Conservation (phyloP, 2,113 vertebrate genomes). For the Electrona antarctica region DNA sequence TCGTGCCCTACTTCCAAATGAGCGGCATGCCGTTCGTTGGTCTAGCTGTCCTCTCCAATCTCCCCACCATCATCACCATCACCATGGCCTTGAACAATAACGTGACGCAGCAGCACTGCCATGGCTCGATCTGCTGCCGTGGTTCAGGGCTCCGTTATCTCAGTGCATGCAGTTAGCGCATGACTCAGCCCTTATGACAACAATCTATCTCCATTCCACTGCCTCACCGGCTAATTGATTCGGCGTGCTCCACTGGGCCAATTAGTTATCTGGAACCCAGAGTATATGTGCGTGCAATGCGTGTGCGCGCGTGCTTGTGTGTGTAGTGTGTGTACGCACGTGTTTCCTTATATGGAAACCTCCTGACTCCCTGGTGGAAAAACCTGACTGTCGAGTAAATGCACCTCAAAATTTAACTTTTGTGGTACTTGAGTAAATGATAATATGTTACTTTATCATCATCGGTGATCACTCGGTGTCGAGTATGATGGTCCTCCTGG, state of each 20-base stretch:
- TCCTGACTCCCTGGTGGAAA: too few species aligned
- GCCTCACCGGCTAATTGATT: constrained; percentile 54
- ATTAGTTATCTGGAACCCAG: constrained; percentile 33
- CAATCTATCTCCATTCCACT: constrained; percentile 37
- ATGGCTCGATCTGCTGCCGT: constrained; percentile 8
- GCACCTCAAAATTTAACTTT: too few species aligned
- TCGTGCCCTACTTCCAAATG: constrained; percentile 20
- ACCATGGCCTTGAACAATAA: not conserved
- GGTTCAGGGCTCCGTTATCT: constrained; percentile 47
- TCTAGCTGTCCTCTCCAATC: constrained; percentile 7
- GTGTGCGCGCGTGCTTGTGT: not conserved
- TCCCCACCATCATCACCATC: constrained; percentile 12
- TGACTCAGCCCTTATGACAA: constrained; percentile 53
- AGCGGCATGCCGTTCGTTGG: constrained; percentile 34
- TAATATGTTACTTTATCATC: too few species aligned
- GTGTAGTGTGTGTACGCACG: not conserved
- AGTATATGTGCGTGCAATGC: not conserved
- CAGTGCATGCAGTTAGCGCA: not conserved
- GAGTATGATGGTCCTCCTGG: too few species aligned
- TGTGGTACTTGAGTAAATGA: too few species aligned
- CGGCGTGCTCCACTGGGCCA: constrained; percentile 32
- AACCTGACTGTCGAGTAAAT: too few species aligned
- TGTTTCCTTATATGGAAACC: too few species aligned
- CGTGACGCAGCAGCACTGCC: constrained; percentile 19
- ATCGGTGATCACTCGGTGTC: too few species aligned